Evolutionary conservation across 2,113 vertebrate species (phyloP).

Genomic region (Colius striatus): DNA sequence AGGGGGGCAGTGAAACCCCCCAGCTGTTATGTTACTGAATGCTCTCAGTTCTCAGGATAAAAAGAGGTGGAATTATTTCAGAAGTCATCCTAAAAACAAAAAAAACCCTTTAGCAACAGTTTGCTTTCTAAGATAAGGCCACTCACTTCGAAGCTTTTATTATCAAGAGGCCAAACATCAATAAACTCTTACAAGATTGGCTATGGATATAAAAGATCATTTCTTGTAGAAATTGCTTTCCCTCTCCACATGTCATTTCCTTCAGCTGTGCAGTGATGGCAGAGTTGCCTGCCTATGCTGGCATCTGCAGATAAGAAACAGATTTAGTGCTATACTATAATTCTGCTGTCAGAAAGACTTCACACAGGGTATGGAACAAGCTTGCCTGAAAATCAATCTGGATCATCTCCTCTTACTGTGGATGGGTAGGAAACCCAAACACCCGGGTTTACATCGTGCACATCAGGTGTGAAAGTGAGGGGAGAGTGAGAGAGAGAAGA

Average conservation of each 20-base stretch:
- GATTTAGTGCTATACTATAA: not conserved
- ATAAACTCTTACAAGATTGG: not conserved
- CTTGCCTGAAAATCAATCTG: not conserved
- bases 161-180: constrained; percentile 18
- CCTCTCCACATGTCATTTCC: not conserved
- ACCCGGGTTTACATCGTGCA: not conserved
- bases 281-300: not conserved
- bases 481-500: not conserved
- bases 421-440: not conserved
- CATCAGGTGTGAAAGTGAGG: not conserved
- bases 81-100: constrained; percentile 7
- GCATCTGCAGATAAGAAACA: constrained; percentile 23
- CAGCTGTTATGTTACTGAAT: not conserved
- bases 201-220: not conserved
- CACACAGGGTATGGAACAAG: not conserved
- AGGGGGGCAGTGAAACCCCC: not conserved
- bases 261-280: constrained; percentile 1
- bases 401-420: not conserved
- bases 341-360: not conserved
- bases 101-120: not conserved
- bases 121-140: constrained; percentile 37
- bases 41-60: not conserved
- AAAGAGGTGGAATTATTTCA: constrained; percentile 24
- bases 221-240: constrained; percentile 4
- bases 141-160: constrained; percentile 3